These are phyloP conservation scores for Stichodactyla helianthus DNA, from an alignment of 64 coral and sea anemone species.

Conservation along the genomic window DNA sequence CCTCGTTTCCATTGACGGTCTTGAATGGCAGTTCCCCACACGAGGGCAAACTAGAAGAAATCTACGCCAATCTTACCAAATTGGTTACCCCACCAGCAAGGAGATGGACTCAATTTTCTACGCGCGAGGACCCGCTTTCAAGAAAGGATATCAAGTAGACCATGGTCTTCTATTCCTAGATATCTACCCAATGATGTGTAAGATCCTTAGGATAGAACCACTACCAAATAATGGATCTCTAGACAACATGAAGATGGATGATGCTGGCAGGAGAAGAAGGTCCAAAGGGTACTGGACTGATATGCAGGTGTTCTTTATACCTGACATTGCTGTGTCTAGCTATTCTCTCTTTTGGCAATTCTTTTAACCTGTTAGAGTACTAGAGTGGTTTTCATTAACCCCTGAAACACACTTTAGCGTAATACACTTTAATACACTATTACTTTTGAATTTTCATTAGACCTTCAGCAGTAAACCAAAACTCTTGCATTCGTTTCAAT, in stretches of 20 bases:
- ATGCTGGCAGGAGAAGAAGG: conserved; percentile 17
- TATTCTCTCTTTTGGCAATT: neutral
- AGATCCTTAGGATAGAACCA: conserved; percentile 48
- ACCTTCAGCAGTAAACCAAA: too few species aligned
- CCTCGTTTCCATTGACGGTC: conserved; percentile 59
- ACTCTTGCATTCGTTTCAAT: too few species aligned
- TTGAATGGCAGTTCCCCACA: conserved; percentile 61
- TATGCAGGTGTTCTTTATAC: neutral
- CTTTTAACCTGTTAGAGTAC: too few species aligned
- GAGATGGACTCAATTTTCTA: conserved; percentile 27
- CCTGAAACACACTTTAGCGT: too few species aligned
- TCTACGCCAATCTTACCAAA: conserved; percentile 33
- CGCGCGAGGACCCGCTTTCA: conserved; percentile 44
- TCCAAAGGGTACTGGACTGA: neutral
- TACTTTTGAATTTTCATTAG: too few species aligned
- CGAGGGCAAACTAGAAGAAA: conserved; percentile 56
- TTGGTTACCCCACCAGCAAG: conserved; percentile 27
- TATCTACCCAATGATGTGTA: conserved; percentile 58
- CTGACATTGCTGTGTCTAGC: neutral
- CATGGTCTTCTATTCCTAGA: conserved; percentile 31
- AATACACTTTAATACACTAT: too few species aligned
- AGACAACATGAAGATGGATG: conserved; percentile 37
- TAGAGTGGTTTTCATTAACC: too few species aligned
- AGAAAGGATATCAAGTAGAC: conserved; percentile 41
- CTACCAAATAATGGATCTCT: conserved; percentile 52